phyloP scores from a whole-genome alignment of 2,888 invertebrate species.

The Trachelus iudaicus region DNA sequence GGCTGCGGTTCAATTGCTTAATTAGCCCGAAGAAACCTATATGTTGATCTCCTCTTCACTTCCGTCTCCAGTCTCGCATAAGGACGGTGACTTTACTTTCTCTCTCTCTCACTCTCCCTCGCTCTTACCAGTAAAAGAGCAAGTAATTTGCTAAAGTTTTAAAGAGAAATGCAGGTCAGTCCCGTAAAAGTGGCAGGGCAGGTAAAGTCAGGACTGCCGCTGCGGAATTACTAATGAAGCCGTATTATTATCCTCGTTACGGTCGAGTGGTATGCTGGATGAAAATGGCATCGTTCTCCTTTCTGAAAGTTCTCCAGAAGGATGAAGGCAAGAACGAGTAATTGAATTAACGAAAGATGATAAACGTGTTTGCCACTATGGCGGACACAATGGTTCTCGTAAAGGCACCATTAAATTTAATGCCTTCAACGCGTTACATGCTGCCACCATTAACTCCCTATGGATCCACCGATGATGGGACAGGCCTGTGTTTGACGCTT shows the following conservation, averaged over 20 bases:
- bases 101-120: conserved; percentile 25
- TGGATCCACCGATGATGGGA: not conserved
- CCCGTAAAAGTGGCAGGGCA: not conserved
- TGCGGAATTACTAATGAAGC: conserved; percentile 2
- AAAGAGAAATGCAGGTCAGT: not conserved
- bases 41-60: not conserved
- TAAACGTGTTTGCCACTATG: not conserved
- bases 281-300: not conserved
- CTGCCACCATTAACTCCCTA: not conserved
- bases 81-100: conserved; percentile 1
- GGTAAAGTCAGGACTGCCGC: not conserved
- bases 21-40: not conserved
- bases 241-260: conserved; percentile 3
- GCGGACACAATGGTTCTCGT: conserved; percentile 9
- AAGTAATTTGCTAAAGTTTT: not conserved
- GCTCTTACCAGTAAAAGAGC: conserved; percentile 29
- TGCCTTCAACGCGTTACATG: conserved; percentile 33
- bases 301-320: not conserved
- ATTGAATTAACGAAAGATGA: conserved; percentile 10
- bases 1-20: not conserved
- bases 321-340: not conserved
- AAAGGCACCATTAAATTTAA: conserved; percentile 39
- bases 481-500: not conserved
- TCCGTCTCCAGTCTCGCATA: not conserved
- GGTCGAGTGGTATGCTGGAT: not conserved